Evolutionary conservation across 1,140 invertebrate genomes (phyloP).

Genomic region (Antheraea pernyi): DNA sequence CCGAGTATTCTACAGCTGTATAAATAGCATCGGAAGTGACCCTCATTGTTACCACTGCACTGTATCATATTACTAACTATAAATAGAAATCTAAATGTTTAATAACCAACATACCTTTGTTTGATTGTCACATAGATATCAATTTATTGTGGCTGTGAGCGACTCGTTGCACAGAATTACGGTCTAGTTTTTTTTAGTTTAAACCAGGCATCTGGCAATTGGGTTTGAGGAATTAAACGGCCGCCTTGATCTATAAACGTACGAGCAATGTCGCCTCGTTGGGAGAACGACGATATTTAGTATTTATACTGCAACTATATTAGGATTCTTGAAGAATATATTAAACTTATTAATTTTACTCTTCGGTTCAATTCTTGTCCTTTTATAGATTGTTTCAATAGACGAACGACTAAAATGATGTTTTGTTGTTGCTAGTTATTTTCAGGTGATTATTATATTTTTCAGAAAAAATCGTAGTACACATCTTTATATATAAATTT

Average conservation of each 20-base stretch:
- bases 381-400: too few species aligned
- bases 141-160: conserved; percentile 39
- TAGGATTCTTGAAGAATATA: too few species aligned
- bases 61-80: neutral
- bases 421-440: too few species aligned
- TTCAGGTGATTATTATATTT: too few species aligned
- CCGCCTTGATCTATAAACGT: conserved; percentile 31
- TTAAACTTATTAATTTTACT: too few species aligned
- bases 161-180: conserved; percentile 17
- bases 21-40: conserved; percentile 46
- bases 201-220: conserved; percentile 16
- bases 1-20: conserved; percentile 29
- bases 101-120: conserved; percentile 31
- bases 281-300: too few species aligned
- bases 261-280: too few species aligned
- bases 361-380: too few species aligned
- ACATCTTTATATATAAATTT: too few species aligned
- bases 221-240: conserved; percentile 13
- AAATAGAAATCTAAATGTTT: conserved; percentile 53
- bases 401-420: too few species aligned
- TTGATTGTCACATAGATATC: conserved; percentile 40
- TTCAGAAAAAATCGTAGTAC: too few species aligned
- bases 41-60: conserved; percentile 48
- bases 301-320: too few species aligned
- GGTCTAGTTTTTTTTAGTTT: conserved; percentile 9